phyloP scores from a whole-genome alignment of 2,888 invertebrate species.

The Sphaerophoria taeniata region DNA sequence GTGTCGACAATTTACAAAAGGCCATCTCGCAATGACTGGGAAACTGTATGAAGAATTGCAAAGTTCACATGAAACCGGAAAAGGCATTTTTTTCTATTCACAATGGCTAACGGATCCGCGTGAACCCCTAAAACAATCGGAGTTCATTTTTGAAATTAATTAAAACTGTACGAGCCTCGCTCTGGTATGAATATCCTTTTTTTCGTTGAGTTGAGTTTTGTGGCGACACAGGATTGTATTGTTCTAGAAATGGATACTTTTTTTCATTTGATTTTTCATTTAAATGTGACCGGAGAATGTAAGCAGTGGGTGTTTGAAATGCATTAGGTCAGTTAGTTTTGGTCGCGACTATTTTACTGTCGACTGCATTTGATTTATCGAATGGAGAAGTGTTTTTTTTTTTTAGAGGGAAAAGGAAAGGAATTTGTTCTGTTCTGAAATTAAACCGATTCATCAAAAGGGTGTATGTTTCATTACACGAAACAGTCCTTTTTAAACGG shows the following conservation, averaged over 20 bases:
- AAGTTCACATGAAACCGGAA: slow-evolving; percentile 11
- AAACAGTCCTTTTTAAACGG: not conserved
- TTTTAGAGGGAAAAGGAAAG: not conserved
- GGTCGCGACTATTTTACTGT: not conserved
- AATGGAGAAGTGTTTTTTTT: not conserved
- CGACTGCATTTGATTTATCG: not conserved
- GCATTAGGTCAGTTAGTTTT: slow-evolving; percentile 18
- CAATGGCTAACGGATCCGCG: not conserved
- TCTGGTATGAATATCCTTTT: slow-evolving; percentile 4
- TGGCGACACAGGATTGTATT: slow-evolving; percentile 35
- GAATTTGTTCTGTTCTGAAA: not conserved
- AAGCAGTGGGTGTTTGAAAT: slow-evolving; percentile 20
- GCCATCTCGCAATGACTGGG: not conserved
- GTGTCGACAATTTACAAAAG: slow-evolving; percentile 12
- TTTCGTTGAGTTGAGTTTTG: slow-evolving; percentile 8
- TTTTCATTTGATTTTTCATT: not conserved
- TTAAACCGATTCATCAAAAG: not conserved
- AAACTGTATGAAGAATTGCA: slow-evolving; percentile 16
- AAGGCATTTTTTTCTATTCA: not conserved
- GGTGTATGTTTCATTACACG: not conserved
- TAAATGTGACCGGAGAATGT: not conserved
- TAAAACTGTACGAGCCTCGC: not conserved
- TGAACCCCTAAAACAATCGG: slow-evolving; percentile 16
- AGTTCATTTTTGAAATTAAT: slow-evolving; percentile 30
- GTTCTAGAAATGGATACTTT: not conserved